Evolutionary conservation across 2,797 vertebrate species (phyloP), one percentile per base, ranked within the genome.

Genomic region (Muscicapa striata): DNA sequence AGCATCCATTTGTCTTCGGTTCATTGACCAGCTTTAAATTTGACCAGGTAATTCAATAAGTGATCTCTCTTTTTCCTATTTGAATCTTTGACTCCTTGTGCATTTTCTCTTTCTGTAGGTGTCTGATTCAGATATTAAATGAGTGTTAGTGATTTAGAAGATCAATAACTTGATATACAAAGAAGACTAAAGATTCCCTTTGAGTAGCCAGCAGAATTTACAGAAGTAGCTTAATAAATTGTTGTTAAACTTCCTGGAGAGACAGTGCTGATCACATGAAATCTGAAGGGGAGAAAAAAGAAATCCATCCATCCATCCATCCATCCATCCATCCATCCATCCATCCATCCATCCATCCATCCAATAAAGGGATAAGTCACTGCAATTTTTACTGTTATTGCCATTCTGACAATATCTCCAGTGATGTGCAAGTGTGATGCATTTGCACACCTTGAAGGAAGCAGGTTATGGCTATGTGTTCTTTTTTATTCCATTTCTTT

Each of bases 401-500:
- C 24, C 19, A 16, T 64, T 84, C 45, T 66, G 23, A 52, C 43
- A 23, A 1, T 62, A 77, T 62, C 11, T 38, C 32, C 38, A 38
- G 48, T 29, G 49, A 58, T 1, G 0, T 45, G 41, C 41, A 78
- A 75, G 32, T 24, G 24, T 62, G 49, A 81, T 55, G 54, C 36
- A 82, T 75, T 86, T 83, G 57, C 41, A 77, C 77, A 86, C 46
- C 68, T 29, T 81, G 70, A 79, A 59, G 54, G 66, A 81, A 88
- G 34, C 20, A 61, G 57, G 52, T 80, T 94, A 91, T 51, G 54
- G 20, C 20, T 84, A 22, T 34, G 15, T 84, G 43, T 58, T 92
- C 49, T 63, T 82, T 81, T 93, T 91, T 84, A 88, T 83, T 48
- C 81, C 87, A 83, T 87, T 88, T 84, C 73, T 91, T 91, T 77